Percentiles rank a stretch among this genome's conserved stretches.
Evolutionary conservation across 1,140 invertebrate species (phyloP).

Genomic region (Drosophila nasuta): DNA sequence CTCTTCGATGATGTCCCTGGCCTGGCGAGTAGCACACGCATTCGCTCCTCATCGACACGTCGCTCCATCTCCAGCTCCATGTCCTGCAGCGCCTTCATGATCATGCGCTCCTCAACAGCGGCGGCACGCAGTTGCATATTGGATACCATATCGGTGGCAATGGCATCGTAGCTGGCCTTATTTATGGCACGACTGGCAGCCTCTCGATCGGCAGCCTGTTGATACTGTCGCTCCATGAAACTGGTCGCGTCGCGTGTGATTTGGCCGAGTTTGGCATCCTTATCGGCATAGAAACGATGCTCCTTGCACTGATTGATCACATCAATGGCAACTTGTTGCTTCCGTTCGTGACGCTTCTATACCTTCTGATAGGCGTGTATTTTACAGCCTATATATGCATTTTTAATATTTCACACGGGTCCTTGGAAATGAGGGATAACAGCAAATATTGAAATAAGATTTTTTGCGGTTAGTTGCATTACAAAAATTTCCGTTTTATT

Average conservation of each 20-base stretch:
- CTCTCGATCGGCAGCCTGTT: not conserved
- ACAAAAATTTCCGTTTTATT: slow-evolving; percentile 68
- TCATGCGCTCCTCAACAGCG: slow-evolving; percentile 40
- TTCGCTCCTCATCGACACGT: slow-evolving; percentile 50
- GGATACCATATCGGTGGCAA: slow-evolving; percentile 17
- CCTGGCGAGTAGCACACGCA: slow-evolving; percentile 49
- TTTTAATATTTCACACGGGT: not conserved
- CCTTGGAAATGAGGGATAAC: not conserved
- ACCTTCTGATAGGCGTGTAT: slow-evolving; percentile 39
- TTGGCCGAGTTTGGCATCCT: slow-evolving; percentile 21
- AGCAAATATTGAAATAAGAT: not conserved
- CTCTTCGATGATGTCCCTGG: slow-evolving; percentile 42
- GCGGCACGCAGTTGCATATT: slow-evolving; percentile 7
- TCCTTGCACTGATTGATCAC: slow-evolving; percentile 52
- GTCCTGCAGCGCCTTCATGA: slow-evolving; percentile 34
- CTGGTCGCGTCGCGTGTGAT: slow-evolving; percentile 44
- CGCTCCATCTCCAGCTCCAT: slow-evolving; percentile 43
- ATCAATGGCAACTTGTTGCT: slow-evolving; percentile 55
- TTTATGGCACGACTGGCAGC: slow-evolving; percentile 8
- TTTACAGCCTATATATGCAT: slow-evolving; percentile 59
- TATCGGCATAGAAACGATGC: slow-evolving; percentile 48
- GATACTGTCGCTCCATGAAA: slow-evolving; percentile 63
- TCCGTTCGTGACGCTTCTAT: slow-evolving; percentile 7
- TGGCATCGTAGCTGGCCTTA: slow-evolving; percentile 6
- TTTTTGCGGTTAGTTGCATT: slow-evolving; percentile 13